A percentile compares a stretch with the other conserved stretches of the same genome.
These are phyloP conservation scores for Stenodema calcarata DNA, from an alignment of 2,888 invertebrate genomes.

Conservation along the genomic window DNA sequence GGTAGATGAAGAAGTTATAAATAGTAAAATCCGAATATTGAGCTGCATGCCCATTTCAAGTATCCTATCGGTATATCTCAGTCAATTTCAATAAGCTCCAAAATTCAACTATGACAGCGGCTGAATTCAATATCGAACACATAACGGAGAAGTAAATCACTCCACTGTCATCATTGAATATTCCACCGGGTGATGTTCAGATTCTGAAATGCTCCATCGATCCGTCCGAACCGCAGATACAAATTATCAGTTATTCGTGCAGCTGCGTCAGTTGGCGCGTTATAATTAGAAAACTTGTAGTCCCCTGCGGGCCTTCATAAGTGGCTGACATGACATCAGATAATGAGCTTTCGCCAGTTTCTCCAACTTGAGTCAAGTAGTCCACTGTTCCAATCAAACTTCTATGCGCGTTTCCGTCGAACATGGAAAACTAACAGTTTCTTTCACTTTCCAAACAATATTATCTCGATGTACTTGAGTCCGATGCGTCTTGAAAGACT, in stretches of 20 bases:
- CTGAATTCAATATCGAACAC: no score
- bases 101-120: no score
- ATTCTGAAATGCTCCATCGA: neutral
- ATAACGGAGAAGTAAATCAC: no score
- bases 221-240: neutral
- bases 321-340: conserved; percentile 16
- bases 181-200: neutral
- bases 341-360: conserved; percentile 30
- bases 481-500: no score
- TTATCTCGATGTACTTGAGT: no score
- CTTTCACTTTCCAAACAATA: no score
- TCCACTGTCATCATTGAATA: no score
- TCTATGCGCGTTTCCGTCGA: neutral
- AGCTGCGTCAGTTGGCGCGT: neutral
- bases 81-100: no score
- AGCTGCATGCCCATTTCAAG: no score
- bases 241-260: neutral
- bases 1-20: no score
- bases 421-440: neutral
- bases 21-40: no score
- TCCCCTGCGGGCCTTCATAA: neutral
- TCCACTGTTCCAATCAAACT: conserved; percentile 32
- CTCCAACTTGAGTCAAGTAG: conserved; percentile 21
- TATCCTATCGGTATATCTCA: no score
- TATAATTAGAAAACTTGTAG: conserved; percentile 18